Evolutionary conservation across 2,113 vertebrate genomes (phyloP), one percentile per base, ranked within the genome.

Genomic region (Platichthys stellatus): DNA sequence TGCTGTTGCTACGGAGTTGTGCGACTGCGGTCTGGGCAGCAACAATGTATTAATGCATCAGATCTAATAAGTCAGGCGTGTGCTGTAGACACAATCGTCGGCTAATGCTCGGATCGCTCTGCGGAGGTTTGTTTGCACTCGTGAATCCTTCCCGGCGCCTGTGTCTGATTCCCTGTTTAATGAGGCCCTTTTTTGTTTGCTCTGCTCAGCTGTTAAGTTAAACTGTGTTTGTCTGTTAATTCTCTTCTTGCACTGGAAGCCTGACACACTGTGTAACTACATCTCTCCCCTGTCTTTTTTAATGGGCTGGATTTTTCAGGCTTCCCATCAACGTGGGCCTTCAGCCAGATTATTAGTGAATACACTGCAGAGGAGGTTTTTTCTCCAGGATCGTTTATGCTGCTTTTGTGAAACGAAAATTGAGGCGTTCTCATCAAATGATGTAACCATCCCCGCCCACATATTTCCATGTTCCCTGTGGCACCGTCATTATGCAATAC

Each of bases 151-250:
- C 45, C 76, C 15, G 66, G 17, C 35, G 26, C 66, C 17, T 0
- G 21, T 38, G 61, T 56, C 0, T 7, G 58, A 20, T 54, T 82
- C 38, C 2, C 51, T 6, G 54, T 73, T 70, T 87, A 79, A 71
- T 68, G 57, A 80, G 68, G 38, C 59, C 0, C 45, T 62, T 74
- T 31, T 67, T 18, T 70, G 76, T 76, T 82, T 49, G 1, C 64
- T 67, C 75, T 24, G 61, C 66, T 66, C 13, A 18, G 57, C 73
- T 77, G 13, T 53, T 49, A 21, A 60, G 54, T 73, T 77, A 68
- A 86, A 67, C 49, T 47, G 43, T 51, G 49, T 70, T 73, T 80
- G 60, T 10, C 69, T 68, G 56, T 68, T 63, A 62, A 70, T 26
- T 23, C 2, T 72, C 35, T 67, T 63, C 11, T 13, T 13, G 40